phyloP scores from a whole-genome alignment of 2,888 invertebrate species.

The Polia nebulosa region DNA sequence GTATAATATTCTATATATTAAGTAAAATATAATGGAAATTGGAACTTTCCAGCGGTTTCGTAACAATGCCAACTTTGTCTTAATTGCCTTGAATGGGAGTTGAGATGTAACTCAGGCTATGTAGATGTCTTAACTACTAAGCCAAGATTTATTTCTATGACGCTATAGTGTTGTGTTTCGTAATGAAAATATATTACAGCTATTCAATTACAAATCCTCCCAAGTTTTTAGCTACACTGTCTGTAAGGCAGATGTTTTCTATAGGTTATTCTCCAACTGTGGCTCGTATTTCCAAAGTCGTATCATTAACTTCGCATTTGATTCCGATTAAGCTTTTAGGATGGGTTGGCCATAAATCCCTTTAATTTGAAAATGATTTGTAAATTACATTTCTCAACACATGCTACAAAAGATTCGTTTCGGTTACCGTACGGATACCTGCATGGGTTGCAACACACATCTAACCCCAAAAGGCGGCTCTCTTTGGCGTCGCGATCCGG shows the following conservation, averaged over 20 bases:
- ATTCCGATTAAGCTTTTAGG: constrained; percentile 64
- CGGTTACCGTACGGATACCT: constrained; percentile 56
- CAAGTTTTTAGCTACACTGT: constrained; percentile 35
- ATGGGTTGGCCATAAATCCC: constrained; percentile 53
- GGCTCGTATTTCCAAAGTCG: constrained; percentile 35
- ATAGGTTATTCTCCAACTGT: constrained; percentile 31
- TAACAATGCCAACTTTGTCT: constrained; percentile 56
- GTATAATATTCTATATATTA: constrained; percentile 60
- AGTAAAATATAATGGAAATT: constrained; percentile 60
- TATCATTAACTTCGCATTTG: constrained; percentile 67
- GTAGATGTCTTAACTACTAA: constrained; percentile 49
- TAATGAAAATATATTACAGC: constrained; percentile 53
- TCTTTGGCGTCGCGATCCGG: constrained; percentile 76
- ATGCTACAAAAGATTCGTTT: constrained; percentile 57
- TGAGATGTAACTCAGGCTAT: constrained; percentile 46
- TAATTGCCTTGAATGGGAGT: constrained; percentile 52
- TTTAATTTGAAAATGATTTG: constrained; percentile 64
- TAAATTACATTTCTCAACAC: constrained; percentile 63
- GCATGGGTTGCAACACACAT: constrained; percentile 60
- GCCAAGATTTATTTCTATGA: constrained; percentile 47
- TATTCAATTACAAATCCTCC: constrained; percentile 55
- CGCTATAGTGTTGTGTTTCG: constrained; percentile 41
- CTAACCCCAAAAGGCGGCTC: constrained; percentile 70
- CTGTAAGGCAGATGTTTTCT: constrained; percentile 32
- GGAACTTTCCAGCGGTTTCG: constrained; percentile 65